These are phyloP conservation scores for Pogonocherus hispidulus DNA, from an alignment of 2,888 invertebrate species.

Conservation along the genomic window DNA sequence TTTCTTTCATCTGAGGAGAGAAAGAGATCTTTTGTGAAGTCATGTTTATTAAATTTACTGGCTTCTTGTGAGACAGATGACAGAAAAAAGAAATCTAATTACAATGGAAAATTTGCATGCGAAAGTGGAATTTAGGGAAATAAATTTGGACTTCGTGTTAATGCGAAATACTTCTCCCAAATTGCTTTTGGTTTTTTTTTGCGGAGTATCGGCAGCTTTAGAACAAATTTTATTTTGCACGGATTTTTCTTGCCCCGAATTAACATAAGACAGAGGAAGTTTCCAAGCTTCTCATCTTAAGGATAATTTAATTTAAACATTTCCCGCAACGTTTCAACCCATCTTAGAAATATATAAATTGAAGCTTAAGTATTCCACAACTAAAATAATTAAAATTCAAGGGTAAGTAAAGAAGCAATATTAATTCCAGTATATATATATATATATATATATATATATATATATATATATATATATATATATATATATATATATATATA, in stretches of 20 bases:
- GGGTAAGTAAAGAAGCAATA: too few species aligned
- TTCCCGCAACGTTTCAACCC: background rate
- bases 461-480: too few species aligned
- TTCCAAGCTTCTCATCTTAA: background rate
- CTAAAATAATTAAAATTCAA: too few species aligned
- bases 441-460: too few species aligned
- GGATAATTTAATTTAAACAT: background rate
- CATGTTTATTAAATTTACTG: constrained; percentile 32
- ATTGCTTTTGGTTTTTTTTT: constrained; percentile 10
- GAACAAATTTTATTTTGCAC: constrained; percentile 2
- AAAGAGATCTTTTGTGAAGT: constrained; percentile 10
- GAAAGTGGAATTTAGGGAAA: constrained; percentile 28
- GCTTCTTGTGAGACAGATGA: constrained; percentile 9
- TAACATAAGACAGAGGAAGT: background rate
- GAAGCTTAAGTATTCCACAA: too few species aligned
- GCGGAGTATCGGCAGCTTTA: background rate
- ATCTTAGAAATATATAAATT: too few species aligned
- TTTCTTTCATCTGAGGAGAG: constrained; percentile 19
- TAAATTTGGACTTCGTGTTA: constrained; percentile 22
- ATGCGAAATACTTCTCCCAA: constrained; percentile 3
- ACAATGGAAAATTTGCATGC: constrained; percentile 25
- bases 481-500: too few species aligned
- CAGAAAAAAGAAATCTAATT: constrained; percentile 32
- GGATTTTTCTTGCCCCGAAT: background rate
- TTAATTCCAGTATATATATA: too few species aligned